phyloP scores from a whole-genome alignment of 2,797 vertebrate species.

The Mus minutoides region DNA sequence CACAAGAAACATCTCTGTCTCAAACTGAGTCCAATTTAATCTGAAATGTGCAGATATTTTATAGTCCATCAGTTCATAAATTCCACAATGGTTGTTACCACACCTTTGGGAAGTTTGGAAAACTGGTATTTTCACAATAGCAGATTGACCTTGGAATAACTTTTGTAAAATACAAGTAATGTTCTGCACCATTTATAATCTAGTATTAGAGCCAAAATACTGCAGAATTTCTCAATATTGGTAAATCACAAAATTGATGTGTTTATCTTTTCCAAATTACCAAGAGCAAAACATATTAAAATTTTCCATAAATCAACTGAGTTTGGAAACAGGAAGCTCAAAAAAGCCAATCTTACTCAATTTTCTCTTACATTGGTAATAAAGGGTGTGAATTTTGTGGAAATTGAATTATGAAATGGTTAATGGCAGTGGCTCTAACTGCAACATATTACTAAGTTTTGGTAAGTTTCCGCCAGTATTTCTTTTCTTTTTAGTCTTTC shows the following conservation, averaged over 20 bases:
- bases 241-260: not conserved
- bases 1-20: not conserved
- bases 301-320: not conserved
- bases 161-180: slow-evolving; percentile 30
- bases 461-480: not conserved
- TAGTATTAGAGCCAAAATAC: not conserved
- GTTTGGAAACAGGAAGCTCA: not conserved
- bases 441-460: not conserved
- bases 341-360: not conserved
- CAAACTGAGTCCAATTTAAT: not conserved
- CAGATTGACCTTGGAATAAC: not conserved
- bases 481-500: slow-evolving; percentile 12
- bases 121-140: not conserved
- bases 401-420: slow-evolving; percentile 9
- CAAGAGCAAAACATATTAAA: not conserved
- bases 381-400: slow-evolving; percentile 9
- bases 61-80: not conserved
- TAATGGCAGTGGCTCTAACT: not conserved
- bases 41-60: not conserved
- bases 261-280: slow-evolving; percentile 9
- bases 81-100: not conserved
- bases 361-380: not conserved
- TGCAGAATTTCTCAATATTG: not conserved
- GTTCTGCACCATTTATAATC: not conserved
- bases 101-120: not conserved